phyloP scores from a whole-genome alignment of 2,113 vertebrate genomes.

The Okapia johnstoni region DNA sequence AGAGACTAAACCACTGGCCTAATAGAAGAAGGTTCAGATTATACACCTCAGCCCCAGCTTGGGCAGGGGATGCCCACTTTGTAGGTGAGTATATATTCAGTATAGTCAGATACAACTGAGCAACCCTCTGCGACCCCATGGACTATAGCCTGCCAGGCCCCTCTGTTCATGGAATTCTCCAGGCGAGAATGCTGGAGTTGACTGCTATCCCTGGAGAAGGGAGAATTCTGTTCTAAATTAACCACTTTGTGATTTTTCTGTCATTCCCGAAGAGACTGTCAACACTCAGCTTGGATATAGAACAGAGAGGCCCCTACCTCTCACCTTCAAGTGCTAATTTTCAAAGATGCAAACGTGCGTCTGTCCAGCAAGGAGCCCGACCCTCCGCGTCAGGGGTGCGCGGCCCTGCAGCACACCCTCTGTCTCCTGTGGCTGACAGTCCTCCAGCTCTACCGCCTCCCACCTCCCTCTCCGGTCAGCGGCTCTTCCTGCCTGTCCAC shows the following conservation, averaged over 20 bases:
- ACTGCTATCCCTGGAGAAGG: background rate
- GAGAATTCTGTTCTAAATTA: background rate
- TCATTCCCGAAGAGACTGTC: background rate
- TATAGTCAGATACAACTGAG: background rate
- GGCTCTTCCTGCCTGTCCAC: background rate
- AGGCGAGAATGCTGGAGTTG: background rate
- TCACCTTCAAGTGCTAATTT: background rate
- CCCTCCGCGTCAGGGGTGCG: background rate
- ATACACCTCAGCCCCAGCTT: background rate
- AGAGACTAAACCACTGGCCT: background rate
- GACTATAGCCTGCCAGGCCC: background rate
- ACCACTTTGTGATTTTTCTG: background rate
- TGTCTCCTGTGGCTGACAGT: fast-evolving
- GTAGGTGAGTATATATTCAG: background rate
- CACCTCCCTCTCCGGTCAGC: background rate
- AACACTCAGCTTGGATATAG: background rate
- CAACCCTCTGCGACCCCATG: background rate
- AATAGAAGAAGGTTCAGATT: background rate
- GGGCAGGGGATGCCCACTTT: background rate
- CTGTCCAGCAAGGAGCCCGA: background rate
- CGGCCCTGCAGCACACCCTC: fast-evolving
- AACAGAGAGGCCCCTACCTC: background rate
- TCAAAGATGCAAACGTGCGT: fast-evolving
- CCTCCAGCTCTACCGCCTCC: background rate
- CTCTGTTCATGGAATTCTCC: background rate